Base-by-base conservation (phyloP, 1,140 invertebrate genomes). In the Chlorops oryzae region DNA sequence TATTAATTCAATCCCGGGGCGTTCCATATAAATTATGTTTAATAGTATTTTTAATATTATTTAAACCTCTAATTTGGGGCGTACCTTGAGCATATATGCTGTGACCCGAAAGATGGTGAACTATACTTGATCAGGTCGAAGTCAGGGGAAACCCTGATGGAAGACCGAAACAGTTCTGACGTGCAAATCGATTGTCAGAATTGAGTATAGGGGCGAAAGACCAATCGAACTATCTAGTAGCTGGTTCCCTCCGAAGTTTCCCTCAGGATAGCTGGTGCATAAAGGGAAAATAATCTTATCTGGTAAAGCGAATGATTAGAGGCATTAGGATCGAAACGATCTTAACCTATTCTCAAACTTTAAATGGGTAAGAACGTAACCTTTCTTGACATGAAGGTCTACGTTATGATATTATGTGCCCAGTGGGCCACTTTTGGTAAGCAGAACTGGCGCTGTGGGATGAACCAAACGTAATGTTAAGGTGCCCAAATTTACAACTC, bases 341-440 rank as follows among this genome's bases (percentile, higher is more conserved):
- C n/a, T n/a, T n/a, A n/a, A n/a, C n/a, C n/a, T n/a, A n/a, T n/a
- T n/a, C n/a, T n/a, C n/a, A n/a, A n/a, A n/a, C n/a, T n/a, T n/a
- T n/a, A n/a, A n/a, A n/a, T n/a, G n/a, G n/a, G n/a, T n/a, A n/a
- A n/a, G n/a, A n/a, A n/a, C n/a, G n/a, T n/a, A n/a, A n/a, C n/a
- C n/a, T n/a, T n/a, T n/a, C n/a, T n/a, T n/a, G n/a, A n/a, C n/a
- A n/a, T n/a, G n/a, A n/a, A n/a, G n/a, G n/a, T n/a, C n/a, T n/a
- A n/a, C n/a, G 39, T 42, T 51, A 27, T 56, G 52, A 57, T 58
- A 61, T 58, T 55, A 46, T 60, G 82, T 81, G 79, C 81, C 80
- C 78, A 88, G 84, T 87, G 85, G 84, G 85, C 85, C 86, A 88
- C 77, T 88, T 88, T 88, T 87, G 85, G 86, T 88, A 87, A 88